A percentile compares a stretch with the other conserved stretches of the same genome.
Conservation (phyloP, 1,140 invertebrate genomes). For the Pseudomyrmex flavicornis region DNA sequence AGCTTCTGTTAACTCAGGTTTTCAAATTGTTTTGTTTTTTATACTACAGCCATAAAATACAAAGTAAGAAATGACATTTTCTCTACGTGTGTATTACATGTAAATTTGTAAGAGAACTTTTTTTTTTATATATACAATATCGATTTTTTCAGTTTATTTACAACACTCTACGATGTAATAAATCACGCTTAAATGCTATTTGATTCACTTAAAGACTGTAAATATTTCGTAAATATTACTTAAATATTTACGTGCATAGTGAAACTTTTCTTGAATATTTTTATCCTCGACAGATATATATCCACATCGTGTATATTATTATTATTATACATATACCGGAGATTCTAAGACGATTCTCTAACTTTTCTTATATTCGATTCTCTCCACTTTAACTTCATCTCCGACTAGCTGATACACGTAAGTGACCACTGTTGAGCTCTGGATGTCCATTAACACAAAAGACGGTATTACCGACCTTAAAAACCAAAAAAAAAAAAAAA, state of each 20-base stretch:
- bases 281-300: too few species aligned
- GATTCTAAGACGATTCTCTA: constrained; percentile 80
- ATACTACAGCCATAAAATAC: too few species aligned
- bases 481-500: constrained; percentile 77
- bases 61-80: too few species aligned
- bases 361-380: constrained; percentile 98
- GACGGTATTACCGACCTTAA: constrained; percentile 95
- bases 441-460: constrained; percentile 99
- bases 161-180: constrained; percentile 51
- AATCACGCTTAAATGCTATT: constrained; percentile 52
- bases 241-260: neutral
- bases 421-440: constrained; percentile 98
- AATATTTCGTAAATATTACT: neutral
- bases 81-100: neutral
- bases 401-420: constrained; percentile 99
- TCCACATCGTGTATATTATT: too few species aligned
- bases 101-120: constrained; percentile 26
- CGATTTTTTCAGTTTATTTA: constrained; percentile 66
- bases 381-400: constrained; percentile 99
- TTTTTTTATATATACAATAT: constrained; percentile 30
- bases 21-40: too few species aligned
- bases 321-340: neutral
- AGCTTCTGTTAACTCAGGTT: too few species aligned
- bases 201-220: constrained; percentile 29
- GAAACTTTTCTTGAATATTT: constrained; percentile 2